Conservation (phyloP, 2,797 vertebrate genomes). For the Thripadectes ignobilis region DNA sequence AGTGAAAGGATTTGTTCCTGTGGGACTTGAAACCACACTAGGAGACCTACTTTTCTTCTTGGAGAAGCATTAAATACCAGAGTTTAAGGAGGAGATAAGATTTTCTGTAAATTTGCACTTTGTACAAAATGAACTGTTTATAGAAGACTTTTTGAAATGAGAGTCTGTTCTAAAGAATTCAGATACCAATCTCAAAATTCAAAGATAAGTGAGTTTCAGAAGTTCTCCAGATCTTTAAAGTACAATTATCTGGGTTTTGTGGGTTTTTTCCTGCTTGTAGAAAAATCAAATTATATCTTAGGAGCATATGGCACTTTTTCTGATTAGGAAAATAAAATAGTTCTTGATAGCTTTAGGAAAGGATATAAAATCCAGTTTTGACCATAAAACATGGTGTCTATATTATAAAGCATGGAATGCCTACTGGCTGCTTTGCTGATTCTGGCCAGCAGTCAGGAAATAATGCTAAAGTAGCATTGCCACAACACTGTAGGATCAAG, state of each 20-base stretch:
- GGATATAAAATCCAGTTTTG: not conserved
- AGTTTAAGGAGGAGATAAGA: not conserved
- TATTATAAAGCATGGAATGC: not conserved
- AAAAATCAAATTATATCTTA: not conserved
- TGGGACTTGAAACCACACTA: not conserved
- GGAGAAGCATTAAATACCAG: not conserved
- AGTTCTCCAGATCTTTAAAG: not conserved
- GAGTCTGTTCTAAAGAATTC: not conserved
- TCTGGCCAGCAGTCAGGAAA: not conserved
- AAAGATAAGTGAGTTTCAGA: not conserved
- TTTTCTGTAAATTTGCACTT: slow-evolving; percentile 7
- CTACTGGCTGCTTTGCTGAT: not conserved
- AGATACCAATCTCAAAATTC: not conserved
- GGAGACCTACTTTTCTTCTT: not conserved
- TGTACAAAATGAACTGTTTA: not conserved
- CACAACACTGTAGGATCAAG: not conserved
- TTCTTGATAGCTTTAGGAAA: not conserved
- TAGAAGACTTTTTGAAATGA: not conserved
- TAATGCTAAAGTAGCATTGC: not conserved
- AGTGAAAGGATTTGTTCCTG: not conserved
- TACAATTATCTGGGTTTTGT: not conserved
- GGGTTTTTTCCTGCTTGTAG: not conserved
- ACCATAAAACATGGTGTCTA: not conserved
- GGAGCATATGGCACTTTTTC: not conserved
- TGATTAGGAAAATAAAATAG: not conserved